These are phyloP conservation scores for Cantharis nigra DNA, from an alignment of 2,888 invertebrate genomes.

Conservation along the genomic window DNA sequence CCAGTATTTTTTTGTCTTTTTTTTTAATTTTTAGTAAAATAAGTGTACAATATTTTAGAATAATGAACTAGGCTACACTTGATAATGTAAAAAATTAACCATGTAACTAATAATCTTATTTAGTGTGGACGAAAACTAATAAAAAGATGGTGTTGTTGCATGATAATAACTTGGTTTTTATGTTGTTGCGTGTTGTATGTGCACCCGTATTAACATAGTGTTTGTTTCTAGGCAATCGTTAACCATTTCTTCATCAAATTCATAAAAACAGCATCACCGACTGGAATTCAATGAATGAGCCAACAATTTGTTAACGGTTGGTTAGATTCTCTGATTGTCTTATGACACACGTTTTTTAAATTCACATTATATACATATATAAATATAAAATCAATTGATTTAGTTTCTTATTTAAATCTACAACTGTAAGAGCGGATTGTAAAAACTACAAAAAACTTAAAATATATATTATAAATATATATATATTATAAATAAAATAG, in stretches of 20 bases:
- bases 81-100: conserved; percentile 8
- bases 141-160: conserved; percentile 33
- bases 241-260: conserved; percentile 42
- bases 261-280: conserved; percentile 44
- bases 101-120: conserved; percentile 6
- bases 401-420: conserved; percentile 28
- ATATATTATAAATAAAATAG: conserved; percentile 11
- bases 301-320: conserved; percentile 29
- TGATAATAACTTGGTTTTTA: conserved; percentile 18
- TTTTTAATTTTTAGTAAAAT: not conserved
- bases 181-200: conserved; percentile 21
- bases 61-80: not conserved
- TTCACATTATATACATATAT: conserved; percentile 30
- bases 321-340: conserved; percentile 25
- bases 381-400: conserved; percentile 23
- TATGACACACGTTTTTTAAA: conserved; percentile 29
- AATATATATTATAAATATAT: conserved; percentile 16
- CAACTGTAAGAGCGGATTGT: conserved; percentile 27
- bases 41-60: not conserved
- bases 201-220: conserved; percentile 32
- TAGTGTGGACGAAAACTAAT: conserved; percentile 37
- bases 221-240: conserved; percentile 55
- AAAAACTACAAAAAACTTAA: conserved; percentile 30
- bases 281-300: conserved; percentile 38
- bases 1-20: conserved; percentile 12